phyloP scores from a whole-genome alignment of 1,140 invertebrate species.

The Chionoecetes opilio region DNA sequence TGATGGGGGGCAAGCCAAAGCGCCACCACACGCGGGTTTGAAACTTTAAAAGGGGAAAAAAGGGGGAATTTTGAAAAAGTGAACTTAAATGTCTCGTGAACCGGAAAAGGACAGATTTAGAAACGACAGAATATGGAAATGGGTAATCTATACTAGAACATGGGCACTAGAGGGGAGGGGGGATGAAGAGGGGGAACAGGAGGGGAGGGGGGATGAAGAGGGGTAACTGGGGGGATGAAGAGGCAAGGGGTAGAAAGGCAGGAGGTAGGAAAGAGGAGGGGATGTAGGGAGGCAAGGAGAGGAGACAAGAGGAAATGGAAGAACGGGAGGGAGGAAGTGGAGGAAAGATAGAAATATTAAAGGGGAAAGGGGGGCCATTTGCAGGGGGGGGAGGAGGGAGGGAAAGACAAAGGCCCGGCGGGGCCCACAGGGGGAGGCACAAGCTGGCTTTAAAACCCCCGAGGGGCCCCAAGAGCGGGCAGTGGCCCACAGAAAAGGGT shows the following conservation, averaged over 20 bases:
- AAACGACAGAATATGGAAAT: neutral
- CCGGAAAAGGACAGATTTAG: constrained; percentile 5
- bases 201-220: neutral
- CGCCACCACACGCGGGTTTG: neutral
- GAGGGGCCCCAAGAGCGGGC: neutral
- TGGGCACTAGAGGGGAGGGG: neutral
- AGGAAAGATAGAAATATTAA: neutral
- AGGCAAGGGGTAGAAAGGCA: neutral
- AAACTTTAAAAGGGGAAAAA: neutral
- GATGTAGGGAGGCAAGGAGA: neutral
- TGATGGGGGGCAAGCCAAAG: neutral
- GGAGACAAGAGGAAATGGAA: neutral
- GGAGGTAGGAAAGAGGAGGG: neutral
- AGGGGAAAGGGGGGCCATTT: neutral
- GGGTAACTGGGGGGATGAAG: neutral
- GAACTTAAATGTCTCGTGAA: neutral
- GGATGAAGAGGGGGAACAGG: neutral
- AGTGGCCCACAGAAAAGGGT: constrained; percentile 17
- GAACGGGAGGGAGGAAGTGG: neutral
- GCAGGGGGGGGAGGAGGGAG: neutral
- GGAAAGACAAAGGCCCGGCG: neutral
- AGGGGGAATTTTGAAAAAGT: neutral
- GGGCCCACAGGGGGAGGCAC: neutral
- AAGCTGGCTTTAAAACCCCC: neutral
- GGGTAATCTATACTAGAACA: neutral